Evolutionary conservation across 1,140 invertebrate genomes (phyloP).

Genomic region (Dinoponera quadriceps): DNA sequence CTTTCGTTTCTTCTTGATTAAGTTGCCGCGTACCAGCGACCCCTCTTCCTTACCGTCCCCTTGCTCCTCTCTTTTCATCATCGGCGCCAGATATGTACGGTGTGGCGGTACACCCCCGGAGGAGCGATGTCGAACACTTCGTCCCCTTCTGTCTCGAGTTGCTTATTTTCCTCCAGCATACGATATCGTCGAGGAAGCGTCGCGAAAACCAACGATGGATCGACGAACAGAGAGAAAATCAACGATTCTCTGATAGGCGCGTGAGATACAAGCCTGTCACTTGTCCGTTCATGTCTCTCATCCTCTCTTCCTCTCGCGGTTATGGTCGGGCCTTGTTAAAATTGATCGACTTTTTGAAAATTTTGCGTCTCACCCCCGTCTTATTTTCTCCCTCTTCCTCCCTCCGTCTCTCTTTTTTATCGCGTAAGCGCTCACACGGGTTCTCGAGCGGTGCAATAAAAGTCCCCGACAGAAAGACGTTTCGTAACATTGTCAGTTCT

Average conservation of each 20-base stretch:
- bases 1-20: constrained; percentile 64
- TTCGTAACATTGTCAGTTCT: background rate
- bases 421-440: background rate
- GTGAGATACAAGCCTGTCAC: too few species aligned
- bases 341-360: constrained; percentile 15
- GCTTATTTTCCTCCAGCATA: constrained; percentile 22
- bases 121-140: constrained; percentile 10
- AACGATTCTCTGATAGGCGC: background rate
- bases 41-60: constrained; percentile 21
- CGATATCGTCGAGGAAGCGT: constrained; percentile 24
- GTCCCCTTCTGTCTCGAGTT: constrained; percentile 1
- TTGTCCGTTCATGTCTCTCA: too few species aligned
- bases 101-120: constrained; percentile 13
- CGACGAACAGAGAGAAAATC: constrained; percentile 24
- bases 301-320: background rate
- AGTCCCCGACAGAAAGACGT: constrained; percentile 4
- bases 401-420: constrained; percentile 6
- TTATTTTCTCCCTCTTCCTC: background rate
- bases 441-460: background rate
- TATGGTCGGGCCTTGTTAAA: constrained; percentile 42
- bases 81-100: constrained; percentile 31
- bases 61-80: constrained; percentile 34
- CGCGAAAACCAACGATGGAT: constrained; percentile 3
- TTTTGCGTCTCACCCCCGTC: too few species aligned
- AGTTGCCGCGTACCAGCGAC: constrained; percentile 18